Conservation (phyloP, 2,797 vertebrate species). For the Phrynocephalus guinanensis region DNA sequence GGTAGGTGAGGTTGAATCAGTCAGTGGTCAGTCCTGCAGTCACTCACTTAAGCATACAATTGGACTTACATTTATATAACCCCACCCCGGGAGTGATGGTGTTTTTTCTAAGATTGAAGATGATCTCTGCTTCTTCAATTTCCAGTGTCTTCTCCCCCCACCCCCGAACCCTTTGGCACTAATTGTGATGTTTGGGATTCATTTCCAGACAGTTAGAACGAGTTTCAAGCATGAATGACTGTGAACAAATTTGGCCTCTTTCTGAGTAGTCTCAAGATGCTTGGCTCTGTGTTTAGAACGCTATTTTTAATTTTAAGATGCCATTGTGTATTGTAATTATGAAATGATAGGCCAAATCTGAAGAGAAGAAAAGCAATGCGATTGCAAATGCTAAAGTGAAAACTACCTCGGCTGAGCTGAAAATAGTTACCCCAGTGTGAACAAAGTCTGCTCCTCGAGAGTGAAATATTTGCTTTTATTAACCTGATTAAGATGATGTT, state of each 20-base stretch:
- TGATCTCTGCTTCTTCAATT: neutral
- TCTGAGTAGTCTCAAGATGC: slow-evolving; percentile 4
- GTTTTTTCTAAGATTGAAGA: neutral
- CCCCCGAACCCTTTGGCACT: neutral
- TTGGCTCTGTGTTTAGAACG: neutral
- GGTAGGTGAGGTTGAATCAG: neutral
- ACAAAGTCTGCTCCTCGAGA: neutral
- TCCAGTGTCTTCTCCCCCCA: neutral
- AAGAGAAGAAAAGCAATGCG: neutral
- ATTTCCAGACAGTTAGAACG: neutral
- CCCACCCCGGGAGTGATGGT: neutral
- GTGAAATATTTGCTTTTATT: neutral
- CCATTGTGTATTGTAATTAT: neutral
- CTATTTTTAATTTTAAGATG: slow-evolving; percentile 2
- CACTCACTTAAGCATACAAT: neutral
- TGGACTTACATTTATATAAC: neutral
- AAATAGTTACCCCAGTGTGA: neutral
- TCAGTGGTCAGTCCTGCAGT: neutral
- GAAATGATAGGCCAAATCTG: neutral
- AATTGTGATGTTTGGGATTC: slow-evolving; percentile 4
- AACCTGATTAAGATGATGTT: slow-evolving; percentile 11
- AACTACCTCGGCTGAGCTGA: neutral
- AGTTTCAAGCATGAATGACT: slow-evolving; percentile 3
- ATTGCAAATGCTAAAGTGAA: neutral
- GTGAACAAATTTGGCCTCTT: slow-evolving; percentile 1